Percentiles rank a stretch among this genome's conserved stretches.
These are phyloP conservation scores for Cryptocephalus primarius DNA, from an alignment of 2,888 invertebrate genomes.

Conservation along the genomic window DNA sequence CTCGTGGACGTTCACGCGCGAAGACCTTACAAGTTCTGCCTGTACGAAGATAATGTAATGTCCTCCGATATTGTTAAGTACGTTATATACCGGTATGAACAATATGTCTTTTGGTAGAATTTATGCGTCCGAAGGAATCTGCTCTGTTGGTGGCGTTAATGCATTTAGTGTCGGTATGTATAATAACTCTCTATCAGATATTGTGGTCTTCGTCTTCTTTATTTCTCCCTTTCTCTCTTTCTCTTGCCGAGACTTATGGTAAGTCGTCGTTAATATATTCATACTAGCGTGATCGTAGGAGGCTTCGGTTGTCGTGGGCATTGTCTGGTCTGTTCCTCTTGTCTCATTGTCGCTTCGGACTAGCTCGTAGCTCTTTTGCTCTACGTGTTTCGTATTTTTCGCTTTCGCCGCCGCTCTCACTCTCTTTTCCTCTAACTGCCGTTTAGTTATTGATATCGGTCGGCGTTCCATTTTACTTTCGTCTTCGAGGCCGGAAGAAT, in stretches of 20 bases:
- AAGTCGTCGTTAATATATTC: slow-evolving; percentile 33
- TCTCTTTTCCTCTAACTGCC: slow-evolving; percentile 2
- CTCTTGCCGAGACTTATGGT: slow-evolving; percentile 28
- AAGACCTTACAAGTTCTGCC: too few relatives aligned
- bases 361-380: slow-evolving; percentile 22
- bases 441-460: slow-evolving; percentile 11
- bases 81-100: too few relatives aligned
- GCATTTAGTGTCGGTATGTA: slow-evolving; percentile 15
- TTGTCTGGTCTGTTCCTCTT: slow-evolving; percentile 21
- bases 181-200: slow-evolving; percentile 17
- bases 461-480: slow-evolving; percentile 11
- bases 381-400: slow-evolving; percentile 21
- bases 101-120: neutral
- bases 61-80: too few relatives aligned
- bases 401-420: slow-evolving; percentile 5
- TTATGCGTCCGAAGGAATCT: neutral
- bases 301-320: slow-evolving; percentile 22
- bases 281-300: slow-evolving; percentile 28
- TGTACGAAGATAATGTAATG: too few relatives aligned
- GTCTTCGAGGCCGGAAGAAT: neutral
- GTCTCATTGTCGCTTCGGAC: slow-evolving; percentile 23
- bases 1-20: too few relatives aligned
- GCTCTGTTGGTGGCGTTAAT: slow-evolving; percentile 13
- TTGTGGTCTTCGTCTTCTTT: slow-evolving; percentile 6
- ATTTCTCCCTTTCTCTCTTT: neutral